These are phyloP conservation scores for Phenacoccus solenopsis DNA, from an alignment of 1,140 invertebrate species.

Conservation along the genomic window DNA sequence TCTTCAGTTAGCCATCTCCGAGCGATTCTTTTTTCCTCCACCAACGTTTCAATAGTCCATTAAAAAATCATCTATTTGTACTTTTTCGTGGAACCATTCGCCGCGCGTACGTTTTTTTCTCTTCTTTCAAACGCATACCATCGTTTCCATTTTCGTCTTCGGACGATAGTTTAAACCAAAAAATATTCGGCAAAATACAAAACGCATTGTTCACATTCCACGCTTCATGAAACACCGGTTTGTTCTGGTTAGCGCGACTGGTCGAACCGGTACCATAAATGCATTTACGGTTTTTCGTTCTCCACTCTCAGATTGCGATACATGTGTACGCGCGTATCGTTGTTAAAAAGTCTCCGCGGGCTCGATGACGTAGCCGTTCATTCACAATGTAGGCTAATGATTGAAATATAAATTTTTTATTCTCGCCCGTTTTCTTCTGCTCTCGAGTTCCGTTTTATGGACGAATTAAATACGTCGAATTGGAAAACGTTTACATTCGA, in stretches of 20 bases:
- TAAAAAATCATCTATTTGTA: no score
- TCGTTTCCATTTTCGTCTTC: background rate
- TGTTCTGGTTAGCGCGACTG: conserved; percentile 5
- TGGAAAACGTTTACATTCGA: no score
- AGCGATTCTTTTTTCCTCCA: no score
- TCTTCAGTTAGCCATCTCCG: no score
- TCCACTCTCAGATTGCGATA: background rate
- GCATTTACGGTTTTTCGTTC: conserved; percentile 4
- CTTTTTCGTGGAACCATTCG: no score
- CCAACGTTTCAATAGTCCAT: no score
- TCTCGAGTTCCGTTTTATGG: no score
- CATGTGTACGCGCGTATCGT: background rate
- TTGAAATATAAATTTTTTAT: background rate
- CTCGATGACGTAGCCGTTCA: background rate
- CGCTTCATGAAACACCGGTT: conserved; percentile 15
- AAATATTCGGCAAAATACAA: conserved; percentile 1
- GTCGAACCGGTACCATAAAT: conserved; percentile 14
- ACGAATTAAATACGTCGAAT: no score
- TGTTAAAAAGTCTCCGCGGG: background rate
- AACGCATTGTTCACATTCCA: conserved; percentile 15
- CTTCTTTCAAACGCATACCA: background rate
- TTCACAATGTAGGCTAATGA: conserved; percentile 1
- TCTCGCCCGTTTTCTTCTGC: background rate
- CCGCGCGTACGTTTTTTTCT: no score
- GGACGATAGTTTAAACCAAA: conserved; percentile 2